These are phyloP conservation scores for Mugil cephalus DNA, from an alignment of 2,113 vertebrate species.

Conservation along the genomic window DNA sequence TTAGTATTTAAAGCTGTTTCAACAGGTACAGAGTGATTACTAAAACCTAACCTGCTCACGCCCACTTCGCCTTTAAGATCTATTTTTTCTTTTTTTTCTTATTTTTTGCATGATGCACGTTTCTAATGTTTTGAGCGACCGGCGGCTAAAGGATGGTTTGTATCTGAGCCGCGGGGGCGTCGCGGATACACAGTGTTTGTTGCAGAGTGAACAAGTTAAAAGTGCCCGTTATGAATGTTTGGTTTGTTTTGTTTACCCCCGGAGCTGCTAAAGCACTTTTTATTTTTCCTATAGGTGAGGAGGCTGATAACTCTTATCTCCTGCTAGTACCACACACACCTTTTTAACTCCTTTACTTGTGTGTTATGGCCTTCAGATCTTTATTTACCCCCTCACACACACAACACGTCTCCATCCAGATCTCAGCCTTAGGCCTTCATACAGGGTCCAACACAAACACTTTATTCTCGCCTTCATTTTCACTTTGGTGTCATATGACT, in stretches of 20 bases:
- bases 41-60: constrained; percentile 29
- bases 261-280: constrained; percentile 77
- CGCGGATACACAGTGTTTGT: constrained; percentile 49
- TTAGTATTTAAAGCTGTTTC: constrained; percentile 43
- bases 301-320: constrained; percentile 51
- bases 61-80: constrained; percentile 26
- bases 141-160: constrained; percentile 2
- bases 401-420: constrained; percentile 55
- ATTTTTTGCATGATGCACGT: too few relatives aligned
- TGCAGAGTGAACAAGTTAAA: constrained; percentile 59
- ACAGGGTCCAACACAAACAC: constrained; percentile 67
- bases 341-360: constrained; percentile 51
- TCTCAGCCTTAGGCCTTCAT: constrained; percentile 68
- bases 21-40: constrained; percentile 56
- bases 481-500: constrained; percentile 45
- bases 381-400: constrained; percentile 9
- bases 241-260: constrained; percentile 77
- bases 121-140: constrained; percentile 11
- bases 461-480: constrained; percentile 50
- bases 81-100: background rate
- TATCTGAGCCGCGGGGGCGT: constrained; percentile 11
- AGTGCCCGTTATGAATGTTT: constrained; percentile 77
- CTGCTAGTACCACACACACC: constrained; percentile 35
- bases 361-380: constrained; percentile 67
- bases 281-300: constrained; percentile 8